Conservation (phyloP, 2,797 vertebrate species). For the Girardinus metallicus region DNA sequence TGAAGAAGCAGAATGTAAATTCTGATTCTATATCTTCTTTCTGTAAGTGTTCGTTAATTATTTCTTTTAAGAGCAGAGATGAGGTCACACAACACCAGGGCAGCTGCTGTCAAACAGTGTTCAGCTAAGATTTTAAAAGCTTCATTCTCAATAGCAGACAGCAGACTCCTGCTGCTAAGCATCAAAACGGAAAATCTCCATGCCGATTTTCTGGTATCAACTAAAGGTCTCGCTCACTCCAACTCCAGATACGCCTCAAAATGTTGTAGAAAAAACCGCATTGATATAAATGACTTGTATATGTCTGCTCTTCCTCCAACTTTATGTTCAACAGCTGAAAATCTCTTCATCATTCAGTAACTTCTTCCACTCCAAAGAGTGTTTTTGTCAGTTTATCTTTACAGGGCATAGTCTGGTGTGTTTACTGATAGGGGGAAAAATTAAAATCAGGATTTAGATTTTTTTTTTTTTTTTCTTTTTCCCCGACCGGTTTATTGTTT, state of each 20-base stretch:
- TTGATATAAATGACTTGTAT: neutral
- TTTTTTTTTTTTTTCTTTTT: fast-evolving
- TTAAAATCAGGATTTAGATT: neutral
- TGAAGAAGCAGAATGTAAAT: neutral
- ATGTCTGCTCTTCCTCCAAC: neutral
- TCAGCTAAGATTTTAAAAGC: neutral
- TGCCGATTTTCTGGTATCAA: neutral
- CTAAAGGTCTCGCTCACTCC: neutral
- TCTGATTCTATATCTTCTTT: neutral
- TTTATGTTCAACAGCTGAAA: neutral
- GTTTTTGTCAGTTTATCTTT: neutral
- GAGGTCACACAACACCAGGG: neutral
- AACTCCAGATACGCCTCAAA: neutral
- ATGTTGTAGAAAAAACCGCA: neutral
- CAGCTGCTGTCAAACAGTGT: neutral
- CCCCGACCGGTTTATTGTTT: neutral
- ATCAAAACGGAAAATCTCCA: neutral
- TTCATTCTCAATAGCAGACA: neutral
- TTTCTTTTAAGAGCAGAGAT: neutral
- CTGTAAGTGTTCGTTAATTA: neutral
- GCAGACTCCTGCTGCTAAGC: neutral
- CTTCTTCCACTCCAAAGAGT: neutral
- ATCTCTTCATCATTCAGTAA: neutral
- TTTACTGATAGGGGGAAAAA: neutral
- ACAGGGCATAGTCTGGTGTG: neutral